Evolutionary conservation across 2,888 invertebrate species (phyloP).

Genomic region (Calameuta filiformis): DNA sequence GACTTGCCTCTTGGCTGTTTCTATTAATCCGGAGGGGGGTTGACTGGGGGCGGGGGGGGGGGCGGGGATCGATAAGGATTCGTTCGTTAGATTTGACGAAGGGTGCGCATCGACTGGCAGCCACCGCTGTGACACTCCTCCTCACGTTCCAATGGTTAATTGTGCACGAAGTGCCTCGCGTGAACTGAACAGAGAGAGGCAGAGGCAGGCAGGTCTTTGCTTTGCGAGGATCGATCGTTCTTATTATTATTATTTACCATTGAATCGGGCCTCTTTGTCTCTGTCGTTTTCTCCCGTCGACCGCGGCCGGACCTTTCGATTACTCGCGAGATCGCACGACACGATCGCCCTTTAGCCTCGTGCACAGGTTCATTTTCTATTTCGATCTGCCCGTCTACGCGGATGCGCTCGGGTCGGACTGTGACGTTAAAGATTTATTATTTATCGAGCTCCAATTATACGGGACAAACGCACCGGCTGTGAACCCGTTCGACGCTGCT

Average conservation of each 20-base stretch:
- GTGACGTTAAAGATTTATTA: too few relatives aligned
- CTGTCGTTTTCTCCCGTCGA: conserved; percentile 31
- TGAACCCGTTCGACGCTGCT: too few relatives aligned
- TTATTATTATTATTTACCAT: neutral
- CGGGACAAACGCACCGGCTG: too few relatives aligned
- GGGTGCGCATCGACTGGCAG: neutral
- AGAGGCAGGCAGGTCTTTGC: conserved; percentile 13
- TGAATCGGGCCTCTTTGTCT: neutral
- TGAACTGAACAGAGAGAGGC: conserved; percentile 13
- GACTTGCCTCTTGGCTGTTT: neutral
- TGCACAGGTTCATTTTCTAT: neutral
- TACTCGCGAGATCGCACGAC: neutral
- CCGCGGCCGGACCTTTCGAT: conserved; percentile 22
- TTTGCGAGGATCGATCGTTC: neutral
- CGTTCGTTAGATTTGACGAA: neutral
- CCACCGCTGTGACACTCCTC: conserved; percentile 19
- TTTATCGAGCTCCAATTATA: too few relatives aligned
- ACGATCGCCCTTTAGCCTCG: neutral
- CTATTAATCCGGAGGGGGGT: neutral
- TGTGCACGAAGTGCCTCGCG: conserved; percentile 25
- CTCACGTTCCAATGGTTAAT: conserved; percentile 33
- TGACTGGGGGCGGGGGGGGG: too few relatives aligned
- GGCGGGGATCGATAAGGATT: neutral
- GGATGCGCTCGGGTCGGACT: neutral
- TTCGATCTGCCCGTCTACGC: neutral